phyloP scores from a whole-genome alignment of 2,797 vertebrate species.

The Remorina albescens region DNA sequence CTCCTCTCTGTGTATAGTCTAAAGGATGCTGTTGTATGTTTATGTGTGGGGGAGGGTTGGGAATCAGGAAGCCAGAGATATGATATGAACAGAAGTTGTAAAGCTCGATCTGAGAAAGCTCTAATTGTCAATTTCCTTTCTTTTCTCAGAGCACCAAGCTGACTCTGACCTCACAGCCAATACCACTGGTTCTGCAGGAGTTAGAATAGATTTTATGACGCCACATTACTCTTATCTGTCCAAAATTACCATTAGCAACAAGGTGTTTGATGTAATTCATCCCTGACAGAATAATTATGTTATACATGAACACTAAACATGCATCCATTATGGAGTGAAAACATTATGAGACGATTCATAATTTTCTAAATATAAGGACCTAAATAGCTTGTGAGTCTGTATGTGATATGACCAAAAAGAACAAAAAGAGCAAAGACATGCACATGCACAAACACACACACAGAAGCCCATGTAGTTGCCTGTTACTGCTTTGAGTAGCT shows the following conservation, averaged over 20 bases:
- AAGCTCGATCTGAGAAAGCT: conserved; percentile 15
- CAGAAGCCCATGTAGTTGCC: conserved; percentile 21
- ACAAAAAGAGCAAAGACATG: conserved; percentile 31
- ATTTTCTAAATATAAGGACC: conserved; percentile 20
- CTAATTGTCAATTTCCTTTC: conserved; percentile 37
- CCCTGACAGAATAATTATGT: conserved; percentile 25
- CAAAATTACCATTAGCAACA: conserved; percentile 24
- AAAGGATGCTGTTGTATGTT: not conserved
- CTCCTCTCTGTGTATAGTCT: not conserved
- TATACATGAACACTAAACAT: conserved; percentile 16
- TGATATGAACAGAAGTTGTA: conserved; percentile 28
- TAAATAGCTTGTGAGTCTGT: conserved; percentile 19
- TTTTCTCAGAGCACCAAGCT: conserved; percentile 17
- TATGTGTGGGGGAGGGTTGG: conserved; percentile 8
- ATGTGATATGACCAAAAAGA: conserved; percentile 52
- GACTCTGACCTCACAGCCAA: conserved; percentile 30
- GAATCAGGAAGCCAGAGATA: conserved; percentile 3
- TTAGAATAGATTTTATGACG: conserved; percentile 6
- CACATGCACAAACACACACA: conserved; percentile 25
- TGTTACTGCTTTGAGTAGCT: conserved; percentile 33
- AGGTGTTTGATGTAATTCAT: conserved; percentile 22
- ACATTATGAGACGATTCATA: not conserved
- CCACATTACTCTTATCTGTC: conserved; percentile 17
- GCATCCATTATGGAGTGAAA: conserved; percentile 16
- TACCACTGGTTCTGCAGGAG: conserved; percentile 28